Conservation (phyloP, 2,113 vertebrate species). For the Daboia siamensis region DNA sequence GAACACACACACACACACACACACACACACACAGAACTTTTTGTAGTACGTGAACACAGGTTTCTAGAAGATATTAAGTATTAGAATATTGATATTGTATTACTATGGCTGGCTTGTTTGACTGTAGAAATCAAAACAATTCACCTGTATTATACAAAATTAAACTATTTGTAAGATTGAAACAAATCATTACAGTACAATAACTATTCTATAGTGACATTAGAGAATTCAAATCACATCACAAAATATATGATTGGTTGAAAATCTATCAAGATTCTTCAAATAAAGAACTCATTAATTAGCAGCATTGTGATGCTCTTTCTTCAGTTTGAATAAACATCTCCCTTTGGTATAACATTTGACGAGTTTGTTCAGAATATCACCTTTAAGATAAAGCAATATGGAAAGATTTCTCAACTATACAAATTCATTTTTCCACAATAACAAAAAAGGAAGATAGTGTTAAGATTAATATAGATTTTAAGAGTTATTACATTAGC, state of each 20-base stretch:
- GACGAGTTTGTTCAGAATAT: neutral
- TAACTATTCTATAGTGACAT: neutral
- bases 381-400: constrained; percentile 22
- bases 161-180: neutral
- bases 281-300: neutral
- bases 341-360: constrained; percentile 32
- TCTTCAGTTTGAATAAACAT: constrained; percentile 19
- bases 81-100: neutral
- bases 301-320: neutral
- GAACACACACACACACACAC: neutral
- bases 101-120: neutral
- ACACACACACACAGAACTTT: too few relatives aligned
- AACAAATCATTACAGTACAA: neutral
- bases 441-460: neutral
- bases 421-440: constrained; percentile 38
- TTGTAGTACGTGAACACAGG: too few relatives aligned
- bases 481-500: neutral
- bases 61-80: neutral
- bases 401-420: constrained; percentile 25
- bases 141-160: neutral
- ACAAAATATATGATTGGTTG: neutral
- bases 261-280: neutral
- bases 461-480: neutral
- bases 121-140: neutral
- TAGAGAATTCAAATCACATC: neutral